Evolutionary conservation across 2,113 vertebrate genomes (phyloP).

Genomic region (Dasyornis broadbenti): DNA sequence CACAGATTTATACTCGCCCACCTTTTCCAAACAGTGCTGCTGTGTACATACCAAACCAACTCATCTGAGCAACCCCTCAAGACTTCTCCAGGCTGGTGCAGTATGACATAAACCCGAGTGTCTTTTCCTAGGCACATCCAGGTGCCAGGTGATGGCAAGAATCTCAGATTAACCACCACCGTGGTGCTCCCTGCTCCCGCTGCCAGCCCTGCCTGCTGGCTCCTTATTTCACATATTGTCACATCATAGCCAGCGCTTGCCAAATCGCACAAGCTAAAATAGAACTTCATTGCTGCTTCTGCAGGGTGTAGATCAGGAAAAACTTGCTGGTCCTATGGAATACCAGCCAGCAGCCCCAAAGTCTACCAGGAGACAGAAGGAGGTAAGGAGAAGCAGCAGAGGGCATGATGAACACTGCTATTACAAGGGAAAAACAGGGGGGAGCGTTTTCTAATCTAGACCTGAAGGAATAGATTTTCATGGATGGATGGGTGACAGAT

Average conservation of each 20-base stretch:
- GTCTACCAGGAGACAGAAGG: background rate
- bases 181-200: background rate
- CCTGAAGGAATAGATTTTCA: background rate
- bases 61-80: background rate
- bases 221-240: background rate
- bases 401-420: background rate
- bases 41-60: background rate
- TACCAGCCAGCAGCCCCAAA: background rate
- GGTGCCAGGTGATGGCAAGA: background rate
- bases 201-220: background rate
- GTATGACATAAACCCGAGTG: background rate
- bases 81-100: background rate
- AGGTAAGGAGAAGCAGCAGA: background rate
- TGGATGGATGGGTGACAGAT: background rate
- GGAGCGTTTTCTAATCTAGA: background rate
- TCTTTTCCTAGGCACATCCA: background rate
- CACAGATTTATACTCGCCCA: background rate
- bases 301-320: background rate
- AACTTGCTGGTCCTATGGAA: background rate
- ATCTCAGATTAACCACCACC: background rate
- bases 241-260: background rate
- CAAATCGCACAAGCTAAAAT: background rate
- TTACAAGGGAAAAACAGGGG: background rate
- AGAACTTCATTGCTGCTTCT: background rate
- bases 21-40: background rate